Base-by-base conservation (phyloP, 2,113 vertebrate species). In the Coryphaenoides rupestris region DNA sequence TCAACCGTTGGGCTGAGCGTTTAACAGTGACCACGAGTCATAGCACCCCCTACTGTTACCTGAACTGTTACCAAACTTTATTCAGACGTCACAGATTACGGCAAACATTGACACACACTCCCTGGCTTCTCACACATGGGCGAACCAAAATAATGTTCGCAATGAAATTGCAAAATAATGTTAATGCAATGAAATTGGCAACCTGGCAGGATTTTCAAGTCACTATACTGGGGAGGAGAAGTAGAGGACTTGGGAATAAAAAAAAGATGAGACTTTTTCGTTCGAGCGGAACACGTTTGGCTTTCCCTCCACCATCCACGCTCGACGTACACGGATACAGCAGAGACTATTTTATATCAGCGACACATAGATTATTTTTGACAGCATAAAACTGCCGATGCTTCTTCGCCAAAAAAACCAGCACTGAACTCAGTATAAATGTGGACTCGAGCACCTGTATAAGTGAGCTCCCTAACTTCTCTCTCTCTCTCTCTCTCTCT, bases 261-360 rank as follows among this genome's bases (percentile, higher is more conserved):
- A n/a, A n/a, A n/a, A n/a, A n/a, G n/a, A n/a, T n/a, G n/a, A n/a
- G n/a, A n/a, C n/a, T n/a, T n/a, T n/a, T n/a, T n/a, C n/a, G n/a
- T n/a, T n/a, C 24, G 21, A 56, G 55, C 21, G 21, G 55, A 56
- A 56, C 55, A 23, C 21, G 22, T 56, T 56, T 56, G 55, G 21
- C 21, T 56, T 56, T 24, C 55, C 55, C 21, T 55, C 54, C 54
- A 55, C 54, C 54, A 56, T 24, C n/a, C 55, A 56, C 55, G 22
- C 21, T 23, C 22, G 24, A 3, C 22, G 21, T 55, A 55, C 54
- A 55, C 4, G 21, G 54, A 55, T 55, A 56, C 55, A 56, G 12
- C 21, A 24, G 5, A n/a, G n/a, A n/a, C n/a, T n/a, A n/a, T n/a
- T n/a, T n/a, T n/a, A n/a, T n/a, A n/a, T n/a, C n/a, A n/a, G n/a